Evolutionary conservation across 2,113 vertebrate genomes (phyloP).

Genomic region (Vanacampus margaritifer): DNA sequence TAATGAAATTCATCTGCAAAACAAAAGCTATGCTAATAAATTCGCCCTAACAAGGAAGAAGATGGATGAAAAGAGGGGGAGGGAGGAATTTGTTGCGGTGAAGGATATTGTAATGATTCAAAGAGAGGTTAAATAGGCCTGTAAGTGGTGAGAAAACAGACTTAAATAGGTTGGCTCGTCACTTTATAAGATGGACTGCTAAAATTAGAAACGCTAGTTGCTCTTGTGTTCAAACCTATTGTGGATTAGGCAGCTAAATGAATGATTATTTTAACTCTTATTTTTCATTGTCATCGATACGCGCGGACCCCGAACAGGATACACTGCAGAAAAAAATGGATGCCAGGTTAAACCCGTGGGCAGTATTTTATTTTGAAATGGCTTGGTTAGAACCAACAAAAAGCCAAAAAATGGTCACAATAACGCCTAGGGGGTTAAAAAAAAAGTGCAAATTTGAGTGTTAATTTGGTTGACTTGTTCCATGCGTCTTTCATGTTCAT

Average conservation of each 20-base stretch:
- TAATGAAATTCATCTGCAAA: slow-evolving; percentile 76
- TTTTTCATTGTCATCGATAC: no score
- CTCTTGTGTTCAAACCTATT: neutral
- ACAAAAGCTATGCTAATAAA: slow-evolving; percentile 73
- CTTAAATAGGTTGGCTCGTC: slow-evolving; percentile 25
- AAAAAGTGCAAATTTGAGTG: no score
- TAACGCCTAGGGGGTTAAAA: no score
- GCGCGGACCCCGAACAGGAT: no score
- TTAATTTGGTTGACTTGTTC: no score
- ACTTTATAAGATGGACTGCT: slow-evolving; percentile 16
- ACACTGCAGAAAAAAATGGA: neutral
- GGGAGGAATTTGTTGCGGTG: slow-evolving; percentile 65
- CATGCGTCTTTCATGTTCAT: no score
- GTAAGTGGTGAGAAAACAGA: slow-evolving; percentile 45
- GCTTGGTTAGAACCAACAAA: neutral
- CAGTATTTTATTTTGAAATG: no score
- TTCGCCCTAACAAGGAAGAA: slow-evolving; percentile 63
- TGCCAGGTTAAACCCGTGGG: no score
- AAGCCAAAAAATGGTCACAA: no score
- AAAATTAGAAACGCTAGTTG: slow-evolving; percentile 13
- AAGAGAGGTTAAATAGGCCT: slow-evolving; percentile 64
- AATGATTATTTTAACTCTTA: neutral
- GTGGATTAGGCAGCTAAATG: neutral
- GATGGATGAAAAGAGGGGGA: slow-evolving; percentile 42
- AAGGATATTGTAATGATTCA: slow-evolving; percentile 54